Evolutionary conservation across 2,888 invertebrate genomes (phyloP).

Genomic region (Torymus texanus): DNA sequence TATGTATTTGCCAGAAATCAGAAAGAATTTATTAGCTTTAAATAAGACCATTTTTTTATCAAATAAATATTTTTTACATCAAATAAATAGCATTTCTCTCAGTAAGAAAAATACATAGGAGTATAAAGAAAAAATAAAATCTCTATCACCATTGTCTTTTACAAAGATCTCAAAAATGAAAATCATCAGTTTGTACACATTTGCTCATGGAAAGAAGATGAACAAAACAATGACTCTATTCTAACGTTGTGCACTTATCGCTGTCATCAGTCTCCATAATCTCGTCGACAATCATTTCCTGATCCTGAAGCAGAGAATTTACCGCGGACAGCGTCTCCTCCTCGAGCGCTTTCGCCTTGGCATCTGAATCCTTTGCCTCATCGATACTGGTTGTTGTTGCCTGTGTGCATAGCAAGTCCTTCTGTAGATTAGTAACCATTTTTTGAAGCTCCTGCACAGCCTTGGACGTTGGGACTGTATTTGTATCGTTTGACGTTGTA

Average conservation of each 20-base stretch:
- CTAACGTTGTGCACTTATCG: constrained; percentile 33
- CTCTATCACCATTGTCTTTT: too few species aligned
- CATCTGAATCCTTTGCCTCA: constrained; percentile 3
- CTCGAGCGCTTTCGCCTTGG: background rate
- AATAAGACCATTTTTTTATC: background rate
- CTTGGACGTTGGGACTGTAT: constrained; percentile 51
- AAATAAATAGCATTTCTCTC: too few species aligned
- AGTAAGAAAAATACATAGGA: too few species aligned
- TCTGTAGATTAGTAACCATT: constrained; percentile 60
- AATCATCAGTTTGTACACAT: background rate
- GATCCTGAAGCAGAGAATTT: constrained; percentile 34
- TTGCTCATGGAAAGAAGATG: background rate
- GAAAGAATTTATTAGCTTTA: too few species aligned
- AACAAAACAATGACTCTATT: constrained; percentile 14
- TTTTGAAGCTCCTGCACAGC: constrained; percentile 62
- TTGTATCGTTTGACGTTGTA: constrained; percentile 10
- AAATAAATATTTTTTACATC: constrained; percentile 6
- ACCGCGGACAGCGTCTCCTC: constrained; percentile 47
- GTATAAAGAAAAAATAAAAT: too few species aligned
- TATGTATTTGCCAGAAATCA: too few species aligned
- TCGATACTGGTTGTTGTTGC: background rate
- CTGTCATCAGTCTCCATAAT: background rate
- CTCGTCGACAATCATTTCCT: background rate
- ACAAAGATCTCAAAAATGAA: background rate
- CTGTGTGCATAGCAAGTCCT: constrained; percentile 54